Base-by-base conservation (phyloP, 1,140 invertebrate genomes). In the Aphelenchoides besseyi region DNA sequence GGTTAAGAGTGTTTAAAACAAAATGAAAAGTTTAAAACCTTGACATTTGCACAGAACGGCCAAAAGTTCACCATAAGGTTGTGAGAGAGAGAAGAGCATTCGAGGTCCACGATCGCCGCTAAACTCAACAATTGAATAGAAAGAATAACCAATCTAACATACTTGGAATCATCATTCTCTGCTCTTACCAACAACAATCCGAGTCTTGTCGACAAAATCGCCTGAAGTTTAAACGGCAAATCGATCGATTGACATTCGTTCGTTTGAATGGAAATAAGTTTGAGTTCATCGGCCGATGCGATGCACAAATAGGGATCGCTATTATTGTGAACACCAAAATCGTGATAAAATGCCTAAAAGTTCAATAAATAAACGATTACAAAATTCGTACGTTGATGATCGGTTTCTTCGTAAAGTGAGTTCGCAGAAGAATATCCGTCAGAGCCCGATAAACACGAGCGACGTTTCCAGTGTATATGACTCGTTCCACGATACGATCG, bases 151-250 rank as follows among this genome's bases (percentile, higher is more conserved):
- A 37, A 1, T 16, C 23, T 23, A 29, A 66, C 63, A 33, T 53
- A 66, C 63, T 66, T 33, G n/a, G 55, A 59, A 33, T 66, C 63
- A 53, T 66, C 63, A 66, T 37, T 66, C 32, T 37, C 32, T 12
- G 32, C 12, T 12, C 63, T 26, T 30, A 66, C 63, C 1, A 66
- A 8, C 63, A 66, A 53, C n/a, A 66, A 53, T 18, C 63, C 30
- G 32, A 1, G 32, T 32, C 12, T 29, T 12, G 36, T 36, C 63
- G 30, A 35, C n/a, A 66, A 66, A 53, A 66, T 35, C n/a, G 12
- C 12, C 30, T 66, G 36, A 53, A 66, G 12, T 66, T 66, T 66
- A 16, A 66, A 33, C 16, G 63, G 63, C 36, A 66, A 53, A n/a
- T 16, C 16, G n/a, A 32, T 36, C 16, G 63, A n/a, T 12, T 66